These are phyloP conservation scores for Acromyrmex echinatior DNA, from an alignment of 1,140 invertebrate species.

Conservation along the genomic window DNA sequence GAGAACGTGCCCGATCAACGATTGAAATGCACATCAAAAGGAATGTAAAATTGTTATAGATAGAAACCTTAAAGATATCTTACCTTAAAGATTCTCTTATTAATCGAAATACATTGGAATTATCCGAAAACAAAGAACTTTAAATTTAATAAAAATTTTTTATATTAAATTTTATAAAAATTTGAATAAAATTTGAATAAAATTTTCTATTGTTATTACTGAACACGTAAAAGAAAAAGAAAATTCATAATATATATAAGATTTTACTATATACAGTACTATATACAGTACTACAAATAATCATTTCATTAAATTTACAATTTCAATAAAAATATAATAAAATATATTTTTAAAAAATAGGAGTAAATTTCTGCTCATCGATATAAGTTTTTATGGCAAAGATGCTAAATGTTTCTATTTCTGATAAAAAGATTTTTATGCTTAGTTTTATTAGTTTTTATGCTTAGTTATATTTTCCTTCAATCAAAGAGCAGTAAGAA, in stretches of 20 bases:
- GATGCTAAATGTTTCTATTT: not conserved
- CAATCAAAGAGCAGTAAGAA: not conserved
- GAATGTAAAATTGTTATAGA: slow-evolving; percentile 26
- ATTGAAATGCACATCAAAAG: slow-evolving; percentile 29
- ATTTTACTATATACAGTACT: not conserved
- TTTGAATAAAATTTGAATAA: not conserved
- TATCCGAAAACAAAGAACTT: not conserved
- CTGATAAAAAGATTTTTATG: slow-evolving; percentile 6
- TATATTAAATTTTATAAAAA: not conserved
- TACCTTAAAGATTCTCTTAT: not conserved
- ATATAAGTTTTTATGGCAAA: not conserved
- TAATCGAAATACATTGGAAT: not conserved
- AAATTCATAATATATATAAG: not conserved
- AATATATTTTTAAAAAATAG: slow-evolving; percentile 1
- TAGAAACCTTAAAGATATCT: not conserved
- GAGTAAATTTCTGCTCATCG: not conserved
- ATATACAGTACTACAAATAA: too few relatives aligned
- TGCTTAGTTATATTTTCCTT: not conserved
- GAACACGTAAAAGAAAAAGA: not conserved
- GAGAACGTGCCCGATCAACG: not conserved
- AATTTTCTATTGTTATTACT: not conserved
- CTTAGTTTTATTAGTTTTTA: too few relatives aligned
- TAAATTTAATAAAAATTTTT: too few relatives aligned
- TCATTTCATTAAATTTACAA: too few relatives aligned
- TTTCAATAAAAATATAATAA: not conserved